Conservation (phyloP, 2,797 vertebrate genomes). For the Megalops cyprinoides region DNA sequence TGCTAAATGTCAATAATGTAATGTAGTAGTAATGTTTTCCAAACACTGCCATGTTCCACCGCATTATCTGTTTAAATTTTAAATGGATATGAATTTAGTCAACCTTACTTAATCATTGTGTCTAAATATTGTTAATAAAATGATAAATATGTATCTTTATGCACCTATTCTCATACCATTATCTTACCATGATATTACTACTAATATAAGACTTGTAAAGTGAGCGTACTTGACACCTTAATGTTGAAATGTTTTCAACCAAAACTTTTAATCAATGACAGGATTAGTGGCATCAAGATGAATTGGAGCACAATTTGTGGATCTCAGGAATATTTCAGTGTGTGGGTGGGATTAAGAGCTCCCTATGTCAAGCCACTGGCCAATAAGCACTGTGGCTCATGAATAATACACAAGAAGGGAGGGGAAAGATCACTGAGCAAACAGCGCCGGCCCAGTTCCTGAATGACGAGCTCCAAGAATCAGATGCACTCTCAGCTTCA, state of each 20-base stretch:
- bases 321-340: background rate
- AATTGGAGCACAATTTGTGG: too few species aligned
- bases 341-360: background rate
- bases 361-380: background rate
- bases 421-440: background rate
- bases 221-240: too few species aligned
- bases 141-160: background rate
- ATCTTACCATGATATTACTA: background rate
- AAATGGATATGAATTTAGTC: too few species aligned
- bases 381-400: conserved; percentile 16
- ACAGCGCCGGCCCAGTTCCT: conserved; percentile 28
- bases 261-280: background rate
- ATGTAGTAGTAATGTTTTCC: too few species aligned
- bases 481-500: conserved; percentile 7
- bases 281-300: background rate
- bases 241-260: too few species aligned
- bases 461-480: conserved; percentile 24
- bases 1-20: too few species aligned
- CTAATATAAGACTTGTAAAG: too few species aligned
- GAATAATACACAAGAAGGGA: conserved; percentile 25
- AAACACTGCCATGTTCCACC: too few species aligned
- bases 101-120: too few species aligned
- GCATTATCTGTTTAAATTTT: too few species aligned
- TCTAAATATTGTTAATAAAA: too few species aligned
- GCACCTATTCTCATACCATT: background rate